Evolutionary conservation across 2,797 vertebrate species (phyloP), one percentile per base, ranked within the genome.

Genomic region (Neomorphus geoffroyi): DNA sequence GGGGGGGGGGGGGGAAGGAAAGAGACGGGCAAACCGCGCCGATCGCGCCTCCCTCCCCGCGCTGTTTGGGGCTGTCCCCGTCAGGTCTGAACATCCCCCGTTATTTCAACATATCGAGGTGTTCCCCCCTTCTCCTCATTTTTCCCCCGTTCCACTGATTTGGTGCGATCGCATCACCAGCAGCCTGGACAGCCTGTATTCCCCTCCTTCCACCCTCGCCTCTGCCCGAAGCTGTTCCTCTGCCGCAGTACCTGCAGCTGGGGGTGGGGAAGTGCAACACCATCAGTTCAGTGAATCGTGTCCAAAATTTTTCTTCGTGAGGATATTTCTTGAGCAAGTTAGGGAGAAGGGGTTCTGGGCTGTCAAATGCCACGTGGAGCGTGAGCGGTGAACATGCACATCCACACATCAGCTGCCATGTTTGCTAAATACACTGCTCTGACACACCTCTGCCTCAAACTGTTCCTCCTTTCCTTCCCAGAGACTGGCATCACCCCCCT

Each of bases 131-230:
- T 10, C 35, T 39, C 7, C 15, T n/a, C 10, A 7, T 28, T 54
- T 33, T 33, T 7, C 10, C 19, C 33, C 15, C n/a, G 2, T 23
- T 30, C 37, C 9, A 26, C 0, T 16, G 24, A 28, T 39, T 6
- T 7, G 32, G 28, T 54, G 56, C 8, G 11, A 13, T 11, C 5
- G 16, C 27, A 28, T 13, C 65, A 18, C 10, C 15, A 21, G 43
- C 8, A 5, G 50, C 15, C 28, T 2, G 4, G 32, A 13, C 28
- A 13, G 1, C 9, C 23, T 5, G 6, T 8, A 2, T 14, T 8
- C 3, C 7, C 37, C 18, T 51, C 21, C 61, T 1, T 69, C 18
- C 32, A 37, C 12, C 10, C 23, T 16, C 6, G 2, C 18, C 35
- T 62, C 16, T 32, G 26, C 45, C 45, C 10, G 18, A 14, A 28